Evolutionary conservation across 2,888 invertebrate species (phyloP).

Genomic region (Aquatica leii): DNA sequence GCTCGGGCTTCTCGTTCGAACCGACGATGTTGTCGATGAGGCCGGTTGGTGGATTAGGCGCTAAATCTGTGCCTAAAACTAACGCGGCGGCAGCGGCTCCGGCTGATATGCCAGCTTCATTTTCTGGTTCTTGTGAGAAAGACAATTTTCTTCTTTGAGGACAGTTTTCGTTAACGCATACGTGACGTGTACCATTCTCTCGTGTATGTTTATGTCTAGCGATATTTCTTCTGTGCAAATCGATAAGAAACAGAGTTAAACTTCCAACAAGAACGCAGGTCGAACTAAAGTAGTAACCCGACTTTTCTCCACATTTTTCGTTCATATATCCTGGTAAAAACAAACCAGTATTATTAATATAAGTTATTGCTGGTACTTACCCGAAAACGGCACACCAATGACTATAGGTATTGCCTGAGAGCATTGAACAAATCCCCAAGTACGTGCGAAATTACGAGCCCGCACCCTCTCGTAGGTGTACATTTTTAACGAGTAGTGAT

Average conservation of each 20-base stretch:
- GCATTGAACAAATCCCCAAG: constrained; percentile 90
- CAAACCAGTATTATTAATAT: too few relatives aligned
- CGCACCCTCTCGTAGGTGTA: constrained; percentile 88
- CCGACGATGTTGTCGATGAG: constrained; percentile 62
- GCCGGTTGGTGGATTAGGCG: constrained; percentile 57
- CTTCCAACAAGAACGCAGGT: constrained; percentile 80
- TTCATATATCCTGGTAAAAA: constrained; percentile 84
- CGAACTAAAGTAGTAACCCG: constrained; percentile 86
- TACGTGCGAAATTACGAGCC: constrained; percentile 84
- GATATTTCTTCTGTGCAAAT: constrained; percentile 77
- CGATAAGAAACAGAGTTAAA: constrained; percentile 80
- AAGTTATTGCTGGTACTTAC: too few relatives aligned
- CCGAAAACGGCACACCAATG: constrained; percentile 84
- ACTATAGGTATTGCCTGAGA: constrained; percentile 87
- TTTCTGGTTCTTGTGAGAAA: constrained; percentile 68
- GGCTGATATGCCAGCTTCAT: constrained; percentile 62
- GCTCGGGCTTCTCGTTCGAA: constrained; percentile 71
- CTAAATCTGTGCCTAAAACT: constrained; percentile 65
- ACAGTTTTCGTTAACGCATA: constrained; percentile 66
- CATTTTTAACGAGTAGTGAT: constrained; percentile 88
- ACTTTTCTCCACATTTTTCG: constrained; percentile 77
- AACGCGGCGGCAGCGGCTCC: constrained; percentile 63
- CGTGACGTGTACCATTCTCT: constrained; percentile 66
- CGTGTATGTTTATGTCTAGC: constrained; percentile 74
- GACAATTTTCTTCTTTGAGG: constrained; percentile 66